phyloP scores from a whole-genome alignment of 1,140 invertebrate species.

The Listronotus bonariensis region DNA sequence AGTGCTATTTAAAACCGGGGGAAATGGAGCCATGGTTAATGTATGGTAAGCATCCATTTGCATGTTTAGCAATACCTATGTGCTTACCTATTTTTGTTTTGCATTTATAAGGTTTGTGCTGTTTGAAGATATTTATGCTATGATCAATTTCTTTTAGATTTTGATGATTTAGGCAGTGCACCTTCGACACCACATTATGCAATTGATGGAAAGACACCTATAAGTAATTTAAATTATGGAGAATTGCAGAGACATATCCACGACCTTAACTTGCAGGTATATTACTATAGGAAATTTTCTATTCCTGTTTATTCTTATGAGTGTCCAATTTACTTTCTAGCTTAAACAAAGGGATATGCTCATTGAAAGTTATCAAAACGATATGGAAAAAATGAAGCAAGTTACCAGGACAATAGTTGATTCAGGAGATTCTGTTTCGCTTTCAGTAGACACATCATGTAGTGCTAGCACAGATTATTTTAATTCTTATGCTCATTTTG shows the following conservation, averaged over 20 bases:
- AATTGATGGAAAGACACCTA: constrained; percentile 54
- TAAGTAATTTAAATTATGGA: constrained; percentile 52
- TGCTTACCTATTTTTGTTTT: no score
- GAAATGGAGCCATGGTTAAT: constrained; percentile 83
- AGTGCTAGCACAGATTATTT: constrained; percentile 81
- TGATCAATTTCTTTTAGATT: constrained; percentile 47
- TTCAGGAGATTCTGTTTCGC: constrained; percentile 48
- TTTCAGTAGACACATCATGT: constrained; percentile 59
- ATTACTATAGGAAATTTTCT: background rate
- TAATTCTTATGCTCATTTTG: constrained; percentile 95
- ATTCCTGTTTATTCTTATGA: no score
- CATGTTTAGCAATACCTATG: no score
- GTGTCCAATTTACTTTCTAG: constrained; percentile 55
- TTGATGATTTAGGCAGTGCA: constrained; percentile 55
- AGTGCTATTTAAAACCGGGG: constrained; percentile 80
- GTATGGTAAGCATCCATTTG: constrained; percentile 66
- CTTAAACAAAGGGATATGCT: constrained; percentile 61
- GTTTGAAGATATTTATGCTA: background rate
- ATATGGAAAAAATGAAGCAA: constrained; percentile 68
- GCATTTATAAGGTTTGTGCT: background rate
- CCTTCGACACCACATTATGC: constrained; percentile 55
- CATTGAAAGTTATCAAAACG: constrained; percentile 63
- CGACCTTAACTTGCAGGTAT: constrained; percentile 50
- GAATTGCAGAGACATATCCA: constrained; percentile 53
- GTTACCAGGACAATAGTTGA: constrained; percentile 60